phyloP scores from a whole-genome alignment of 92 coral and sea anemone genomes.

The Phenganax subtilis region DNA sequence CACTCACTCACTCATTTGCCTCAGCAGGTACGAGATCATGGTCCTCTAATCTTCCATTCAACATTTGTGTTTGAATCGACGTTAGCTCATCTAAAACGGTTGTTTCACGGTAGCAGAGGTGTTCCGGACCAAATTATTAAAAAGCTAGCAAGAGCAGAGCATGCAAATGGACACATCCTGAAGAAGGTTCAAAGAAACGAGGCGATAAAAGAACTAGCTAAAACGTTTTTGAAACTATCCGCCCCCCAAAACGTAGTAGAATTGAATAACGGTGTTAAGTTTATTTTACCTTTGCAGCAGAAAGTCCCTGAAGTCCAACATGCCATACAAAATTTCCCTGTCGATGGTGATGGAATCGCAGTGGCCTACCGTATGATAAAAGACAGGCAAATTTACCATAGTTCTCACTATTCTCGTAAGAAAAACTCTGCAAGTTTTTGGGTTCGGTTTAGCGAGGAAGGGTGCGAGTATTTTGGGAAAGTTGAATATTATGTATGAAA shows the following conservation, averaged over 20 bases:
- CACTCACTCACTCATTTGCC: constrained; percentile 55
- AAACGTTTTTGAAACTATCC: constrained; percentile 31
- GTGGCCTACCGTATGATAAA: constrained; percentile 5
- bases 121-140: constrained; percentile 60
- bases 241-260: constrained; percentile 29
- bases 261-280: constrained; percentile 45
- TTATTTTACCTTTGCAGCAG: constrained; percentile 42
- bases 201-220: constrained; percentile 45
- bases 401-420: constrained; percentile 48
- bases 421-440: constrained; percentile 56
- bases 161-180: constrained; percentile 38
- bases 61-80: constrained; percentile 60
- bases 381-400: constrained; percentile 52
- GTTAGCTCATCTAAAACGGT: constrained; percentile 48
- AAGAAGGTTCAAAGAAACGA: constrained; percentile 37
- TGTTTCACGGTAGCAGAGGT: constrained; percentile 64
- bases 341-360: neutral
- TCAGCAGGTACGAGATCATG: constrained; percentile 58
- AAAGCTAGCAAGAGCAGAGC: constrained; percentile 55
- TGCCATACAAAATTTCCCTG: constrained; percentile 12
- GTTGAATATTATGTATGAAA: constrained; percentile 49
- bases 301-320: constrained; percentile 6
- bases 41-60: constrained; percentile 56
- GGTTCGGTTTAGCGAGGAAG: constrained; percentile 35
- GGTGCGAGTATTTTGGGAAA: constrained; percentile 43